phyloP scores from a whole-genome alignment of 1,140 invertebrate species.

The Carcinoscorpius rotundicauda region DNA sequence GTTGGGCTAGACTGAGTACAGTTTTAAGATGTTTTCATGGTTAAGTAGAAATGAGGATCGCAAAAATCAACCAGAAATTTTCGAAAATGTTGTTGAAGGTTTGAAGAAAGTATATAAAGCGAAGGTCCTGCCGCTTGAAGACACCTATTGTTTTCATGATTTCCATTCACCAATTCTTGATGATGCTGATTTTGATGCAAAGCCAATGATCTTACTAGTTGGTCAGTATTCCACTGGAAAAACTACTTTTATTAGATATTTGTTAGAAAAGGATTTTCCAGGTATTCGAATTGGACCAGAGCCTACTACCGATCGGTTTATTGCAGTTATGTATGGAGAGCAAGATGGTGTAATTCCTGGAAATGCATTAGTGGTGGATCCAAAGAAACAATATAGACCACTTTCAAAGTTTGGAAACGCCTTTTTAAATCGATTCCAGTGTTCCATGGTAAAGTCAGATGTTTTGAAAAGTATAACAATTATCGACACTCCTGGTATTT shows the following conservation, averaged over 20 bases:
- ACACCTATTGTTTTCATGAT: conserved; percentile 53
- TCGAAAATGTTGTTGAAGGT: conserved; percentile 73
- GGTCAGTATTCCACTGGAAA: conserved; percentile 99
- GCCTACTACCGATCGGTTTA: conserved; percentile 95
- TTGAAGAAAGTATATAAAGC: conserved; percentile 77
- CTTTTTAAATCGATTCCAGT: conserved; percentile 93
- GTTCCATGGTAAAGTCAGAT: conserved; percentile 66
- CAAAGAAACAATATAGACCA: conserved; percentile 88
- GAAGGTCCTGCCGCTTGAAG: conserved; percentile 51
- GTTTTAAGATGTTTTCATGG: conserved; percentile 56
- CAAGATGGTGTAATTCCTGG: conserved; percentile 85
- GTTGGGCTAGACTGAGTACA: too few relatives aligned
- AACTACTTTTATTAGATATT: conserved; percentile 93
- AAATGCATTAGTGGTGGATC: conserved; percentile 94
- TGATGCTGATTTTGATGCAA: conserved; percentile 95
- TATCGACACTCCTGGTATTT: conserved; percentile 78
- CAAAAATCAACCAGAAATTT: conserved; percentile 66
- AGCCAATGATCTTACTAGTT: conserved; percentile 80
- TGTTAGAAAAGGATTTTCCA: conserved; percentile 87
- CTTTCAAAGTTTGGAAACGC: conserved; percentile 95
- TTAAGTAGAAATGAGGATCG: conserved; percentile 52
- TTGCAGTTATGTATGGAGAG: conserved; percentile 85
- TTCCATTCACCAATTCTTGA: conserved; percentile 65
- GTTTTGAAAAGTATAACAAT: conserved; percentile 88
- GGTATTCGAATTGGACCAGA: conserved; percentile 91